Percentiles rank a stretch among this genome's conserved stretches.
Evolutionary conservation across 1,140 invertebrate species (phyloP).

Genomic region (Platyura marginata): DNA sequence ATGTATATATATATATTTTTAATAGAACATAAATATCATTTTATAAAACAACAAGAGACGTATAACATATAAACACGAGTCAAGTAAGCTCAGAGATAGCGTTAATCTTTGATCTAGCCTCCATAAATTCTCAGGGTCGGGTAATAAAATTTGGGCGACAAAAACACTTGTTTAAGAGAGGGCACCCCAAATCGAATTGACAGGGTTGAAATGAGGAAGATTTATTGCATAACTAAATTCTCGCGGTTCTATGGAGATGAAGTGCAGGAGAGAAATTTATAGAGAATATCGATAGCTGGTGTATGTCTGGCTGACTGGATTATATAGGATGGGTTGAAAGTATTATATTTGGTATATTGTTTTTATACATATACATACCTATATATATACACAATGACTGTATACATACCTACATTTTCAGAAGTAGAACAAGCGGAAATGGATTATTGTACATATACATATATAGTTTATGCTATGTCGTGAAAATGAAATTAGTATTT

Average conservation of each 20-base stretch:
- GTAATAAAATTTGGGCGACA: slow-evolving; percentile 2
- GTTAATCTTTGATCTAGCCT: slow-evolving; percentile 2
- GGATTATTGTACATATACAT: too few relatives aligned
- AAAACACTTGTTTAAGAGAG: slow-evolving; percentile 1
- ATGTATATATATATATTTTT: too few relatives aligned
- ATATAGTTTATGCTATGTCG: too few relatives aligned
- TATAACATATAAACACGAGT: slow-evolving; percentile 3
- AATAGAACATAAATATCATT: background rate
- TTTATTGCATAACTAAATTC: background rate
- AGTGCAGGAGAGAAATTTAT: too few relatives aligned
- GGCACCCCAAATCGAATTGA: background rate
- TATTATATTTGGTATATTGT: too few relatives aligned
- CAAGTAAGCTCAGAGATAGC: slow-evolving; percentile 2
- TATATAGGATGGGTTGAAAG: background rate
- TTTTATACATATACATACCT: too few relatives aligned
- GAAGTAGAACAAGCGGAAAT: too few relatives aligned
- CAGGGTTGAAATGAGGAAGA: slow-evolving; percentile 2
- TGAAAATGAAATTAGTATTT: too few relatives aligned
- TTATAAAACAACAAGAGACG: slow-evolving; percentile 1
- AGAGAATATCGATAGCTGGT: background rate
- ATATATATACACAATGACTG: too few relatives aligned
- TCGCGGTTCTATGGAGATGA: background rate
- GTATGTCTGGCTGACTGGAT: background rate
- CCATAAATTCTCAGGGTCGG: slow-evolving; percentile 3
- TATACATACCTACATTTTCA: too few relatives aligned